phyloP scores from a whole-genome alignment of 2,797 vertebrate species.

The Chaunax sp. region DNA sequence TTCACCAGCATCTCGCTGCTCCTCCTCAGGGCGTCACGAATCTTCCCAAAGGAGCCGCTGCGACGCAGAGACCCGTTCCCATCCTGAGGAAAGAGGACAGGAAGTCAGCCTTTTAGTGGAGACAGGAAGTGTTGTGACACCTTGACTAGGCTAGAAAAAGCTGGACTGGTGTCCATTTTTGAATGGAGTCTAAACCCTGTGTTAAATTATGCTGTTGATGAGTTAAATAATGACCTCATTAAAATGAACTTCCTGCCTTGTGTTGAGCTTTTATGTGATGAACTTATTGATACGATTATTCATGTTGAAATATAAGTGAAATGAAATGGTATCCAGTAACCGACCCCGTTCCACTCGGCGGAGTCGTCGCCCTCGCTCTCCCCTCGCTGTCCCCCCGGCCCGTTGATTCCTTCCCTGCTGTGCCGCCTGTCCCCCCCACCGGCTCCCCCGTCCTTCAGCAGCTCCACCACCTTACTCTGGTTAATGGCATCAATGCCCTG shows the following conservation, averaged over 20 bases:
- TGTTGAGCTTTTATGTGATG: not conserved
- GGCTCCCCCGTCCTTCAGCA: constrained; percentile 86
- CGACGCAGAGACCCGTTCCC: constrained; percentile 88
- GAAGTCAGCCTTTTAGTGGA: not conserved
- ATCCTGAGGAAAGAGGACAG: constrained; percentile 72
- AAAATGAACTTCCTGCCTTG: not conserved
- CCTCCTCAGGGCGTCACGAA: constrained; percentile 89
- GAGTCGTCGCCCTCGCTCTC: constrained; percentile 83
- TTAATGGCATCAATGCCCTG: constrained; percentile 91
- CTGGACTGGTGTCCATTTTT: too few relatives aligned
- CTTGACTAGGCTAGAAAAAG: too few relatives aligned
- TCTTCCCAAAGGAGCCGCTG: constrained; percentile 91
- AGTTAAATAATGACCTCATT: too few relatives aligned
- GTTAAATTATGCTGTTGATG: too few relatives aligned
- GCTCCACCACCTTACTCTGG: constrained; percentile 92
- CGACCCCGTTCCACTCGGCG: constrained; percentile 89
- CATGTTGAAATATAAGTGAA: not conserved
- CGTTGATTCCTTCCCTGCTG: constrained; percentile 73
- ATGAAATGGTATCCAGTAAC: constrained; percentile 18
- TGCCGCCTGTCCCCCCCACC: constrained; percentile 78
- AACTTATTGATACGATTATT: not conserved
- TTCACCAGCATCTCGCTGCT: constrained; percentile 95
- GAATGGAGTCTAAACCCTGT: too few relatives aligned
- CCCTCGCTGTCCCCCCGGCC: constrained; percentile 71
- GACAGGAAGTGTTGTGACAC: not conserved